Base-by-base conservation (phyloP, 2,113 vertebrate species). In the Microcebus jonahi region DNA sequence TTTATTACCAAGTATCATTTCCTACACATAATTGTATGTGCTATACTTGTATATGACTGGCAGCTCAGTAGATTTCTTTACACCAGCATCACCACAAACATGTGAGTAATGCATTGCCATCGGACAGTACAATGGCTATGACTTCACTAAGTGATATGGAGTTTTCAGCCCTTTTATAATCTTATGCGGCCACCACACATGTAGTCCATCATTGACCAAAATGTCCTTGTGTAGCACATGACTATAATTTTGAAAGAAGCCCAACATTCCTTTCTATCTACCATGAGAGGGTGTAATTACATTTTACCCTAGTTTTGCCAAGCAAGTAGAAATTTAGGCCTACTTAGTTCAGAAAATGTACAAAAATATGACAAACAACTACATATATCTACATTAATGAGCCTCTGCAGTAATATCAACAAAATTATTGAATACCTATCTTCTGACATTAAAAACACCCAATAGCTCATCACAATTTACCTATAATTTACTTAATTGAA, bases 231-330 rank as follows among this genome's bases (percentile, higher is more conserved):
- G 63, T 2, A 65, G 63, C 11, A 15, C 63, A 6, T 3, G 13
- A 65, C 67, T 20, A 5, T 70, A 91, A 77, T 97, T 89, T 73
- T 73, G n/a, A 83, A 31, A 92, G 31, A 91, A 86, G 17, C 31
- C 5, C 29, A 76, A 31, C 76, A 3, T 79, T 88, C 15, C 20
- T 86, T 83, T 91, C 31, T 67, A 53, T 53, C n/a, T 92, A 42
- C 5, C 45, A 14, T 42, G 10, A 75, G 18, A 92, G 14, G 13
- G 12, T 71, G 23, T 67, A 50, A 81, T 90, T 90, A 80, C 65
- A 59, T 92, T 81, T 92, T 50, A 80, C 12, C 57, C 18, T 79
- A 45, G 55, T 84, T 94, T 90, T 61, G 27, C 55, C 45, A 84
- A 59, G 7, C 21, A 84, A 71, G 42, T 36, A 88, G 29, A 88